Evolutionary conservation across 2,113 vertebrate genomes (phyloP), one percentile per base, ranked within the genome.

Genomic region (Catharus bicknelli): DNA sequence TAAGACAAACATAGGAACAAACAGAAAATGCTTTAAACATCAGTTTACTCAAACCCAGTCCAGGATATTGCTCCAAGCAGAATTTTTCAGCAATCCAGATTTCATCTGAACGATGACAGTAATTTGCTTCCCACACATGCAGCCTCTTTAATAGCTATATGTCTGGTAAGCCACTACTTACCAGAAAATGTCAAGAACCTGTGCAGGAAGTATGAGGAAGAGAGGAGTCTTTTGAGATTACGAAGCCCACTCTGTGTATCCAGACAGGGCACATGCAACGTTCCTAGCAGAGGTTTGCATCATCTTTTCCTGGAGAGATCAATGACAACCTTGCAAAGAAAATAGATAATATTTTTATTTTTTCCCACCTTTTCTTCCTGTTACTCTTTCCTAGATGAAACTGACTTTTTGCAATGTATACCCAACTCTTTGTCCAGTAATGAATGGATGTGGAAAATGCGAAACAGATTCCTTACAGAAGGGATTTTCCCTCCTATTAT

Each of bases 401-500:
- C 3, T 10, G 4, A 3, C 10, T 73, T 81, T 11, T 45, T 88
- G 23, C 8, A 47, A n/a, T 9, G 7, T 34, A 38, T 23, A 72
- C 3, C 4, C 6, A 73, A 32, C 1, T 57, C 13, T 59, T 40
- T 42, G 9, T 58, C 25, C 45, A 54, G 1, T 26, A 53, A 73
- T 1, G 1, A 79, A 51, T 4, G 3, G 3, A 59, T 61, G 9
- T 20, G 17, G 25, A 64, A 75, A 73, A 90, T 8, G 3, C 13
- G 19, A 74, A 81, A 66, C 4, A 57, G 7, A 42, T 47, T 73
- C 5, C 62, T 81, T 34, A 23, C 10, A 1, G 32, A 75, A 59
- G 8, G 1, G 4, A 0, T 25, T 23, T 48, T 3, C 2, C 7
- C 7, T 5, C 3, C 9, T 12, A 3, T 12, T 54, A 58, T 83